Percentiles rank a stretch among this genome's conserved stretches.
phyloP scores from a whole-genome alignment of 2,888 invertebrate species.

The Metopia argyrocephala region DNA sequence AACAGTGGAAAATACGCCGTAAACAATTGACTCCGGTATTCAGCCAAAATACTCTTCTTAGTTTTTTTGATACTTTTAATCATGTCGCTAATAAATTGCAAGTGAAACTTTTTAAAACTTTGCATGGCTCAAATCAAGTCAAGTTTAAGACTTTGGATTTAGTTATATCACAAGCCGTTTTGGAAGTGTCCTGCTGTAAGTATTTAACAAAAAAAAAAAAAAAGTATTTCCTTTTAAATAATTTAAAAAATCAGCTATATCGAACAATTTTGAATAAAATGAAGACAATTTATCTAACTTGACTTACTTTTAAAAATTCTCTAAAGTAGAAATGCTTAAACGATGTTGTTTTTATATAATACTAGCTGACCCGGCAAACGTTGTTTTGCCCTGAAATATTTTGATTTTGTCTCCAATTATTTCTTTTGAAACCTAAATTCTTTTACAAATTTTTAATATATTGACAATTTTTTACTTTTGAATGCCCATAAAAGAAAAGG shows the following conservation, averaged over 20 bases:
- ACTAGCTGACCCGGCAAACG: no score
- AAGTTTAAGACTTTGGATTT: slow-evolving; percentile 73
- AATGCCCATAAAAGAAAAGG: no score
- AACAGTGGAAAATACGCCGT: slow-evolving; percentile 75
- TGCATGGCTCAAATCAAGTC: slow-evolving; percentile 67
- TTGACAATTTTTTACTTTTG: no score
- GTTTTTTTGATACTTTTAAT: slow-evolving; percentile 74
- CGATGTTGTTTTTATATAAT: no score
- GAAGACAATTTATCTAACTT: no score
- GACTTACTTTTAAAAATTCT: no score
- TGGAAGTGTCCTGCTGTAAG: slow-evolving; percentile 76
- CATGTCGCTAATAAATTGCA: slow-evolving; percentile 72
- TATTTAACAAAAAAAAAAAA: slow-evolving; percentile 39
- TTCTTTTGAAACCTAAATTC: no score
- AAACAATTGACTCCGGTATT: slow-evolving; percentile 76
- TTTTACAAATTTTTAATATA: no score
- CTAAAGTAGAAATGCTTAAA: no score
- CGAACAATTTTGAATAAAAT: no score
- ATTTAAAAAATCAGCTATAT: background rate
- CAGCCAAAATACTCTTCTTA: slow-evolving; percentile 72
- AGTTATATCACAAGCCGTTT: slow-evolving; percentile 74
- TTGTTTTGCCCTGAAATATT: no score
- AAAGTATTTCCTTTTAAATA: background rate
- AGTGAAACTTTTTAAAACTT: slow-evolving; percentile 68
- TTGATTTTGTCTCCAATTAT: no score